Evolutionary conservation across 2,888 invertebrate genomes (phyloP).

Genomic region (Philonicus albiceps): DNA sequence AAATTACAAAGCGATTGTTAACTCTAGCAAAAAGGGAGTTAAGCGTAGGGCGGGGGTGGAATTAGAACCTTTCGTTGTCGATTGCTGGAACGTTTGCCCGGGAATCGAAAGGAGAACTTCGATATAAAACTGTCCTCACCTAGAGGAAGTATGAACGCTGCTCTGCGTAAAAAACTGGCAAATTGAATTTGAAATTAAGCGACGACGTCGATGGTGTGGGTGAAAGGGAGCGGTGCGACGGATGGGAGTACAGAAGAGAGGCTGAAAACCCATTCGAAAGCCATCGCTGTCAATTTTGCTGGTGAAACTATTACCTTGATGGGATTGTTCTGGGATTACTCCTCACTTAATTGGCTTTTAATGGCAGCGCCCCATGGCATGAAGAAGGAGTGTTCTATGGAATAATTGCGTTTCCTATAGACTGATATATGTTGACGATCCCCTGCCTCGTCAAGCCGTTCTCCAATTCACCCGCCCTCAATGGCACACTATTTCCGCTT

Average conservation of each 20-base stretch:
- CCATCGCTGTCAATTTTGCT: conserved; percentile 9
- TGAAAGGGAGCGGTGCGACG: neutral
- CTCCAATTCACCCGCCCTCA: neutral
- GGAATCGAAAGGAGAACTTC: neutral
- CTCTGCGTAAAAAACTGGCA: neutral
- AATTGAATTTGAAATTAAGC: conserved; percentile 22
- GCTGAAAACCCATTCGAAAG: neutral
- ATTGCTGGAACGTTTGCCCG: neutral
- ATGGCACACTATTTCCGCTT: neutral
- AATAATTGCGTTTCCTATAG: neutral
- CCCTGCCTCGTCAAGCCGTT: neutral
- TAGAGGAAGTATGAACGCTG: neutral
- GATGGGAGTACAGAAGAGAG: neutral
- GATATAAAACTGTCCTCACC: neutral
- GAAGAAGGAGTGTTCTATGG: neutral
- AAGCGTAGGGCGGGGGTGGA: neutral
- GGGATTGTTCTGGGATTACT: conserved; percentile 22
- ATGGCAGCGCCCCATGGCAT: neutral
- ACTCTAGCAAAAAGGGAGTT: neutral
- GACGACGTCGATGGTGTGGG: neutral
- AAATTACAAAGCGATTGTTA: conserved; percentile 15
- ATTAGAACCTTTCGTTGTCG: neutral
- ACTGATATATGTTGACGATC: neutral
- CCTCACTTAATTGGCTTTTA: conserved; percentile 16
- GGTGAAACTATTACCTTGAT: conserved; percentile 27